Evolutionary conservation across 2,888 invertebrate species (phyloP).

Genomic region (Cryptosula pallasiana): DNA sequence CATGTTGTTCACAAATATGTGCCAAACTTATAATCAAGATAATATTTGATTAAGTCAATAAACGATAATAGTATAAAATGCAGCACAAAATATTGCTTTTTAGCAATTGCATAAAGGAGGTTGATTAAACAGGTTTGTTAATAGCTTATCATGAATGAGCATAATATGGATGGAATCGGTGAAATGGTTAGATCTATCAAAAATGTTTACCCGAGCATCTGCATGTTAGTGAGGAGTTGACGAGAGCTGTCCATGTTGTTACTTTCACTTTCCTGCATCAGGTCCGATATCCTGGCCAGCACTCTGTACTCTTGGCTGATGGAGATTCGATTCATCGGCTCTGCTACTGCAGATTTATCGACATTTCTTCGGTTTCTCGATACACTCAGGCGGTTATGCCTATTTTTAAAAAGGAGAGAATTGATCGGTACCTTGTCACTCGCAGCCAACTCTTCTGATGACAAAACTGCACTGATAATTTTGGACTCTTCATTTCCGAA

Average conservation of each 20-base stretch:
- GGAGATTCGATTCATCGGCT: background rate
- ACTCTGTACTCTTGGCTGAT: slow-evolving; percentile 5
- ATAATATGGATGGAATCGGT: no score
- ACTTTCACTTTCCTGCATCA: background rate
- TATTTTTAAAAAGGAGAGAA: background rate
- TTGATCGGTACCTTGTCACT: background rate
- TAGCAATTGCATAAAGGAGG: no score
- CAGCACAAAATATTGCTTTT: no score
- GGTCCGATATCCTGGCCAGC: background rate
- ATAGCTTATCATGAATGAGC: no score
- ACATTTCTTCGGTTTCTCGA: background rate
- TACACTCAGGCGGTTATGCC: background rate
- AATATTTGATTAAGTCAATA: no score
- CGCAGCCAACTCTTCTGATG: background rate
- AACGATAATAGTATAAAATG: no score
- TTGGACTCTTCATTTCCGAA: background rate
- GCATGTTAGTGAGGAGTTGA: background rate
- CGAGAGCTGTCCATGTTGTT: background rate
- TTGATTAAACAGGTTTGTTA: no score
- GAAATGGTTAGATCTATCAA: no score
- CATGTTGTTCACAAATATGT: no score
- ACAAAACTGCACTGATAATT: background rate
- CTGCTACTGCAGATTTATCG: background rate
- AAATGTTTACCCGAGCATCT: background rate
- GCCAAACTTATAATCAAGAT: no score